Base-by-base conservation (phyloP, 2,888 invertebrate genomes). In the Caradrina clavipalpis region DNA sequence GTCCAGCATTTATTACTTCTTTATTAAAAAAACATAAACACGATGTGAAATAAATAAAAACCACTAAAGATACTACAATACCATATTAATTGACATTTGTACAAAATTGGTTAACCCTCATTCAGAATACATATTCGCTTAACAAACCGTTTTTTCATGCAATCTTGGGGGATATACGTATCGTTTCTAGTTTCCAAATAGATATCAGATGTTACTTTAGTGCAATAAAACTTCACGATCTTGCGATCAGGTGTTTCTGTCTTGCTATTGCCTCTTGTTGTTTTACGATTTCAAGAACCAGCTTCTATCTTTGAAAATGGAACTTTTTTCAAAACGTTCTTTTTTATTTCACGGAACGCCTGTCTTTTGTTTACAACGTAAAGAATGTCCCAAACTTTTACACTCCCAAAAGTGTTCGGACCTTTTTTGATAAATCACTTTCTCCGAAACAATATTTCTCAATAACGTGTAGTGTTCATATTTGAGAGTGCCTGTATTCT, bases 211-310 rank as follows among this genome's bases (percentile, higher is more conserved):
- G 56, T 77, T 65, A 65, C 59, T 70, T 72, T 35, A 66, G 60
- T 59, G 15, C 59, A 71, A 73, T 83, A 80, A 83, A 83, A 82
- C 62, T 83, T 81, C 65, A 82, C 79, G 83, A 83, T 39, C 42
- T 65, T 19, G 79, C n/a, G 76, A 81, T 77, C 82, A 82, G 82
- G 71, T 81, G 84, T 63, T 60, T 5, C 56, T 21, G 7, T 35
- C n/a, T 21, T 2, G 26, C 53, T 26, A 76, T 80, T 50, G 63
- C 62, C 54, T 54, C 26, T 65, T 61, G 56, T 66, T 78, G 56
- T 76, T 71, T 76, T 61, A 76, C 71, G 62, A 76, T 66, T 71
- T 70, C 47, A 19, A 62, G 63, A 69, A 79, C 42, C 75, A 77
- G n/a, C 64, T 61, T 65, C 65, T 63, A 35, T 47, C 50, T 56